These are phyloP conservation scores for Fregetta grallaria DNA, from an alignment of 2,113 vertebrate species.

Conservation along the genomic window DNA sequence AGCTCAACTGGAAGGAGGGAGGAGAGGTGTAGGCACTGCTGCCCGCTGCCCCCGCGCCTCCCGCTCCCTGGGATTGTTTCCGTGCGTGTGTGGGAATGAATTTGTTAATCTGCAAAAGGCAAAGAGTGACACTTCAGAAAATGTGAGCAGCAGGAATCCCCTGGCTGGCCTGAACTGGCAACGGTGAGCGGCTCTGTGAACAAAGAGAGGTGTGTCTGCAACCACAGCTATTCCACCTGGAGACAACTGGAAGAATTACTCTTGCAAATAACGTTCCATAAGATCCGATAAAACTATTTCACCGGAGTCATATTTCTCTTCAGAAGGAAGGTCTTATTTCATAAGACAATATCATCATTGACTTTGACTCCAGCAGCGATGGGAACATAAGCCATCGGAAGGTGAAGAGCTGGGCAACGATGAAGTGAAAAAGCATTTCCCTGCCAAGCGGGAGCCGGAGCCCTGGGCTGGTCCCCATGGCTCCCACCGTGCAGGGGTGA, in stretches of 20 bases:
- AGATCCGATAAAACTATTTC: constrained; percentile 51
- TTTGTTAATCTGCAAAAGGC: constrained; percentile 1
- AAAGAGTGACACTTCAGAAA: constrained; percentile 28
- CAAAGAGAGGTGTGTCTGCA: constrained; percentile 72
- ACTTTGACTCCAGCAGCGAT: not conserved
- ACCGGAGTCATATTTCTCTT: constrained; percentile 15
- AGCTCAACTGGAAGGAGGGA: not conserved
- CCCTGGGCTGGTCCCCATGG: not conserved
- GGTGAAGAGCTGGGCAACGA: constrained; percentile 19
- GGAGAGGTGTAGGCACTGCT: not conserved
- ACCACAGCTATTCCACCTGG: constrained; percentile 60
- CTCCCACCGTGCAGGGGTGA: not conserved
- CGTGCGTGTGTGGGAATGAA: not conserved
- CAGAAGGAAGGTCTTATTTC: constrained; percentile 32
- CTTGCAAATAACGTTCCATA: constrained; percentile 41
- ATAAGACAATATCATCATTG: constrained; percentile 69
- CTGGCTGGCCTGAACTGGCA: constrained; percentile 41
- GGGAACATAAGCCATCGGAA: not conserved
- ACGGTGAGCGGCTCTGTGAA: not conserved
- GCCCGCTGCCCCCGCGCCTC: not conserved
- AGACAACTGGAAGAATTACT: not conserved
- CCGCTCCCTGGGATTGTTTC: not conserved
- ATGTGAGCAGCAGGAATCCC: constrained; percentile 56
- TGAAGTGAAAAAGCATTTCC: not conserved
- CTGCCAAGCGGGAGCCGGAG: not conserved